Base-by-base conservation (phyloP, 2,888 invertebrate genomes). In the Chironomus tentans region DNA sequence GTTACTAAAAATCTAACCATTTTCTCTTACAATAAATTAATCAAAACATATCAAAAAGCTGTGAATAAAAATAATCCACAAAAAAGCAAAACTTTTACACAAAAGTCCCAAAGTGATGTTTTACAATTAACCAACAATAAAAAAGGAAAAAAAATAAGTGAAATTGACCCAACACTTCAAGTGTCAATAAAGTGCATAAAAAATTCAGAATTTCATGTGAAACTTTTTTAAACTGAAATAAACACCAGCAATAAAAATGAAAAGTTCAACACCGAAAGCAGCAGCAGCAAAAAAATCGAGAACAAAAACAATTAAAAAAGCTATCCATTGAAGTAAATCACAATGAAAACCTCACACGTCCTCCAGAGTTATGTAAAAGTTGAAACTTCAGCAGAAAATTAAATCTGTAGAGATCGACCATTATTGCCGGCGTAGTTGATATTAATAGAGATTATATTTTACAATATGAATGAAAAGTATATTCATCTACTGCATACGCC, bases 361-460 rank as follows among this genome's bases (percentile, higher is more conserved):
- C n/a, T 56, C 56, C 38, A 38, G 38, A 38, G 38, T 38, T 38
- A 38, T 38, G 38, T 38, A 38, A 38, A 38, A 38, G 38, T 38
- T 38, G 38, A 38, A 56, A 56, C 56, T 56, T 18, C n/a, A 56
- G 18, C 56, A 15, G 56, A 21, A 22, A 47, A n/a, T 70, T 48
- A 70, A 47, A 21, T 70, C 70, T 70, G 48, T 47, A 21, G 48
- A 46, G 28, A 46, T 70, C 70, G 70, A 70, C 70, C 70, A 70
- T 18, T 68, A 4, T 70, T 70, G 70, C 70, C 70, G 70, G 70
- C 70, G 70, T 46, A 70, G 65, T 65, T 65, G 38, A 38, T 10
- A 10, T 38, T 38, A 38, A 38, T 2, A 38, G 38, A 10, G 38
- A 38, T 10, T 68, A 28, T 22, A 65, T 22, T 6, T 48, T 47